phyloP scores from a whole-genome alignment of 2,113 vertebrate genomes.

The Myotis lucifugus region DNA sequence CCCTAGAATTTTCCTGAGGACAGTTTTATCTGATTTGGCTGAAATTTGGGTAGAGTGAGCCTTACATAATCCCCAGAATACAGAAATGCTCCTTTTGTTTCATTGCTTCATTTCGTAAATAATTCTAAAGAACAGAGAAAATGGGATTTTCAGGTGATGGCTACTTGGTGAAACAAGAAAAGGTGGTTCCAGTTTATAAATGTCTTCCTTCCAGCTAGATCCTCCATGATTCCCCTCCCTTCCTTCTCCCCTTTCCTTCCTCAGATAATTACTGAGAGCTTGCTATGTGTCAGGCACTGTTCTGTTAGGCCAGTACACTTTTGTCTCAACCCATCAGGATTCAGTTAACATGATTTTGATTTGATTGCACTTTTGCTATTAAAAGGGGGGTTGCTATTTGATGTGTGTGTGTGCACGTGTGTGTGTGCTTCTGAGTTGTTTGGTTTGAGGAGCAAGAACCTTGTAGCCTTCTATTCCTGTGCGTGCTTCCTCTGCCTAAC shows the following conservation, averaged over 20 bases:
- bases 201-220: background rate
- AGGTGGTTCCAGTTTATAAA: background rate
- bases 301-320: background rate
- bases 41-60: background rate
- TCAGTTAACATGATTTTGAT: background rate
- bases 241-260: background rate
- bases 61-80: background rate
- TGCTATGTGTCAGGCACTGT: background rate
- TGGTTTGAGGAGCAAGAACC: background rate
- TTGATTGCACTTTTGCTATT: background rate
- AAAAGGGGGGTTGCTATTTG: background rate
- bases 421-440: background rate
- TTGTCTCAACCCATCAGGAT: background rate
- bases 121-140: background rate
- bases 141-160: background rate
- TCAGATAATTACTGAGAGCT: background rate
- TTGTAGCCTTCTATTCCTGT: background rate
- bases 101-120: background rate
- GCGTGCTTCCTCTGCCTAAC: background rate
- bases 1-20: background rate
- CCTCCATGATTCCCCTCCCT: background rate
- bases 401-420: background rate
- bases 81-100: background rate
- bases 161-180: background rate
- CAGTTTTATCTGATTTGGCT: background rate